Base-by-base conservation (phyloP, 1,140 invertebrate species). In the Scaptomyza pallida region DNA sequence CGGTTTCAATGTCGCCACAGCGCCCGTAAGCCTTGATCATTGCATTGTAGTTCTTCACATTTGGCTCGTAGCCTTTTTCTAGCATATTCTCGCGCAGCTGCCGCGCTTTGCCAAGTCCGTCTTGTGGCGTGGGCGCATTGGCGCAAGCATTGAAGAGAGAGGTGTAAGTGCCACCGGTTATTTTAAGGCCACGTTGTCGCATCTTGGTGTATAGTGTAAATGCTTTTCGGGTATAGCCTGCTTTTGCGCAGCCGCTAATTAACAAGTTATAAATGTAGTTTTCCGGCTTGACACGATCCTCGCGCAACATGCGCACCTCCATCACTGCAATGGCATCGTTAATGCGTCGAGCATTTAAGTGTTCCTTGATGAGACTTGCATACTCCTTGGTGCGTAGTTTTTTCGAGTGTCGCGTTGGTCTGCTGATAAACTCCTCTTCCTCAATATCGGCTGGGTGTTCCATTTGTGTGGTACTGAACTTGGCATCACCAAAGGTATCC, bases 1-100 rank as follows among this genome's bases (percentile, higher is more conserved):
- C 96, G 50, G 93, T 94, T 48, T 93, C 62, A 10, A 97, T 78
- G 90, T 97, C 94, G 4, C 95, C 95, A 92, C 96, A 96, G 69
- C 94, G 92, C 2, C 96, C 96, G 93, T 96, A 99, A 2, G 97
- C 96, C 93, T 97, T 98, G 6, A 98, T 96, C 94, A 98, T 95
- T 3, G 95, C 93, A 93, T 97, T 95, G 75, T 97, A 98, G 89
- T 96, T 96, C 3, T 94, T 94, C 1, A 94, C 81, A 91, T 97
- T 98, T 1, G 96, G 93, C 45, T 93, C 80, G 72, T 95, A 92
- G 4, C 93, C 92, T 78, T 95, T 96, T 65, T 95, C 93, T 44
- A 93, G 86, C 93, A 98, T 95, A 15, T 94, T 92, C 70, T 94
- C 90, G 54, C 94, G 91, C 23, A 98, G 92, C 65, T 94, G 81